Base-by-base conservation (phyloP, 2,113 vertebrate species). In the Coturnix japonica region DNA sequence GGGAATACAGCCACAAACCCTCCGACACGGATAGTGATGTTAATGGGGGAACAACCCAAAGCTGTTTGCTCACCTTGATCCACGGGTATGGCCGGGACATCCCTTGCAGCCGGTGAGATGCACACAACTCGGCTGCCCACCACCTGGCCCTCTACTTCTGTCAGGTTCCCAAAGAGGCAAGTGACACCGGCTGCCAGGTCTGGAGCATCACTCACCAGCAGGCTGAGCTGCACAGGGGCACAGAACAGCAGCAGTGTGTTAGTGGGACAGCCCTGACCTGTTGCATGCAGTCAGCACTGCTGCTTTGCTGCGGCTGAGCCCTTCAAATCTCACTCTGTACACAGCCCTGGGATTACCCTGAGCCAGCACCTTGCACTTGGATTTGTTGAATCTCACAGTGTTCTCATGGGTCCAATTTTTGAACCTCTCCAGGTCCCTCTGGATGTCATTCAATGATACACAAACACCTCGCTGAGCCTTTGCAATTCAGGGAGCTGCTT, bases 131-230 rank as follows among this genome's bases (percentile, higher is more conserved):
- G 98, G 96, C 98, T 99, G 81, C 98, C 98, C 1, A 97, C 97
- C n/a, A 99, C 99, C 74, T 98, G 97, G 7, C 99, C 99, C 69
- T 99, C 98, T 67, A 99, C 98, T 96, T 99, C 99, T 0, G 98
- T 99, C 94, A 99, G 97, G 97, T 99, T 99, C n/a, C 99, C 99
- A 5, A 99, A 99, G 72, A 99, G 98, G 94, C 99, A 99, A 82
- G 97, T 97, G 85, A 99, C 98, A 2, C 99, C 99, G 0, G 97
- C 97, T 0, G 98, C 98, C 74, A 99, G 98, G 93, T 99, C 99
- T 0, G 99, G 99, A 57, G 99, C 99, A 3, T 99, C 98, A 6
- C 97, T 99, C 77, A 99, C 99, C 77, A 97, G 95, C 91, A 99
- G 97, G 95, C 98, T 98, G 91, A 99, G 98, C 99, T 99, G 98